These are phyloP conservation scores for Julus scandinavius DNA, from an alignment of 2,888 invertebrate genomes.

Conservation along the genomic window DNA sequence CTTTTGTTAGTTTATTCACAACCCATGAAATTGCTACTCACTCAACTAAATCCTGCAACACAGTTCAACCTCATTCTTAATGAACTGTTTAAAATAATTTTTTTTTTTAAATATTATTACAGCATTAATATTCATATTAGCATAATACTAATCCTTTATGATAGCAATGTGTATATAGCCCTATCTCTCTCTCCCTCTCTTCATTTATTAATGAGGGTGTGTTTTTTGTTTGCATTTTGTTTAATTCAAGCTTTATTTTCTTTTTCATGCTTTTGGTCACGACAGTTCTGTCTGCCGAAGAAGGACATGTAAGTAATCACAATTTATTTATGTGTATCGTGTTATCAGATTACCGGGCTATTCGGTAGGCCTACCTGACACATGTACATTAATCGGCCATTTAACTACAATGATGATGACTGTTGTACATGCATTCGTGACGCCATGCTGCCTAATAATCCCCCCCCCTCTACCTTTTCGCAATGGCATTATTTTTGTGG, in stretches of 20 bases:
- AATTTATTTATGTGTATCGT: background rate
- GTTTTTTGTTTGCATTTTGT: constrained; percentile 21
- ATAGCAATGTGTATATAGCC: background rate
- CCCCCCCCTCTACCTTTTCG: background rate
- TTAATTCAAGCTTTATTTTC: constrained; percentile 34
- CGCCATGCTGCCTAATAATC: background rate
- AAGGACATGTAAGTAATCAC: constrained; percentile 48
- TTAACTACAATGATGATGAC: background rate
- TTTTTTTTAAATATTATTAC: background rate
- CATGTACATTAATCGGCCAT: constrained; percentile 3
- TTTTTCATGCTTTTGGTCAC: constrained; percentile 38
- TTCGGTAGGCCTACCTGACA: constrained; percentile 18
- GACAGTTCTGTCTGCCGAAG: constrained; percentile 49
- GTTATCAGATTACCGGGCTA: background rate
- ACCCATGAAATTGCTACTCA: constrained; percentile 39
- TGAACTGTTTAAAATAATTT: constrained; percentile 25
- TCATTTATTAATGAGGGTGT: constrained; percentile 3
- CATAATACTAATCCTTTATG: background rate
- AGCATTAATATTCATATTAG: constrained; percentile 6
- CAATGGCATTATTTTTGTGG: background rate
- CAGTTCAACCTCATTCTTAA: constrained; percentile 14
- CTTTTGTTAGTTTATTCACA: constrained; percentile 20
- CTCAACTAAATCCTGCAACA: constrained; percentile 26
- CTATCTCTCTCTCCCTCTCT: background rate
- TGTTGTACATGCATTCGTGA: background rate